These are phyloP conservation scores for Holothuria leucospilota DNA, from an alignment of 53 echinoderm and acorn worm genomes.

Conservation along the genomic window DNA sequence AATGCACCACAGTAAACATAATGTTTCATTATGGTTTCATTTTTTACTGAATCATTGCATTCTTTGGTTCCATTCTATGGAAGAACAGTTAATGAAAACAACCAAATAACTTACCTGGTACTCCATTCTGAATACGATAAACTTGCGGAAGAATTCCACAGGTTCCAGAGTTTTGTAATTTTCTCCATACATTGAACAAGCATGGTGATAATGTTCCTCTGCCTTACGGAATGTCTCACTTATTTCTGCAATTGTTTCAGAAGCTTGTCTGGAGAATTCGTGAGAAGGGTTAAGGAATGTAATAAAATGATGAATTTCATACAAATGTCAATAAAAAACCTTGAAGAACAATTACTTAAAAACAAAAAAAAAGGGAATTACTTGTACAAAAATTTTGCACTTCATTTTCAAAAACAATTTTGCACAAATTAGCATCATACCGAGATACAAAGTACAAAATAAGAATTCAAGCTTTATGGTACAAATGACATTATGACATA, in stretches of 20 bases:
- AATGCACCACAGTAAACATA: no score
- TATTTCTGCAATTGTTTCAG: slow-evolving; percentile 79
- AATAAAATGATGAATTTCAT: background rate
- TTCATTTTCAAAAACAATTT: no score
- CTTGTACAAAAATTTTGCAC: no score
- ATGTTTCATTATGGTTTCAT: no score
- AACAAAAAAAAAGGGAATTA: background rate
- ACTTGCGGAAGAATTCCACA: slow-evolving; percentile 74
- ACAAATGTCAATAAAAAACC: background rate
- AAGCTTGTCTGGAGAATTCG: slow-evolving; percentile 80
- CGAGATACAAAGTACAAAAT: no score
- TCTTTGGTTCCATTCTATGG: no score
- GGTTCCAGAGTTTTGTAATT: slow-evolving; percentile 80
- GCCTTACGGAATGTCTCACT: slow-evolving; percentile 80
- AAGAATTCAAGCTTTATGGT: no score
- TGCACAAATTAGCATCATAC: no score
- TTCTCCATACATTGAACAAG: slow-evolving; percentile 76
- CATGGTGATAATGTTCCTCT: slow-evolving; percentile 80
- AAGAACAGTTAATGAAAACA: no score
- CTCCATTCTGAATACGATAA: slow-evolving; percentile 58
- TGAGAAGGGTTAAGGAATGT: slow-evolving; percentile 34
- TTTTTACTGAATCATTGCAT: no score
- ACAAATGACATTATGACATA: no score
- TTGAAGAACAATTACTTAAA: background rate
- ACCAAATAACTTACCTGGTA: slow-evolving; percentile 57